Evolutionary conservation across 2,888 invertebrate genomes (phyloP), one percentile per base, ranked within the genome.

Genomic region (Scelioninae gen. 1): DNA sequence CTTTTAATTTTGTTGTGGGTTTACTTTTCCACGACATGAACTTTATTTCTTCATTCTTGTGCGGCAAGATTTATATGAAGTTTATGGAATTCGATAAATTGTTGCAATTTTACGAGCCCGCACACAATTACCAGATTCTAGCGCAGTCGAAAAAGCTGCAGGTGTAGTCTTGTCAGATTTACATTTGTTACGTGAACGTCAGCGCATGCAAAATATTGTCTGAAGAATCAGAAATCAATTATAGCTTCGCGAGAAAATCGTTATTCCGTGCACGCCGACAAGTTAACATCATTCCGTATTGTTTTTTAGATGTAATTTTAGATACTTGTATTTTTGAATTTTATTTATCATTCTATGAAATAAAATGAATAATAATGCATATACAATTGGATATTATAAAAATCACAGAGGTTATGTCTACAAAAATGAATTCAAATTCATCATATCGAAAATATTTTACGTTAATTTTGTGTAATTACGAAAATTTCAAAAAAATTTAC

Each of bases 1-100:
- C 66, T 75, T 80, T 84, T 79, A 47, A 65, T 77, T 78, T 68
- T 56, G 31, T 74, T 69, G 56, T 51, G 51, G 55, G 7, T 62
- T 79, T 51, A 40, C 63, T 38, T 69, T 63, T 63, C 65, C 47
- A 32, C 66, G 58, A 23, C 29, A 34, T 45, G 60, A 13, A 66
- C 38, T 66, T 66, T 66, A 66, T 72, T 60, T 72, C 56, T 55
- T 16, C 23, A n/a, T 40, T 38, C 13, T 32, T 49, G 16, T 7
- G 38, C 34, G 1, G 34, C 16, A 47, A 53, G 58, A 66, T 74
- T 80, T 62, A 74, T 79, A 60, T 49, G 38, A 66, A 47, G 43
- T 80, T 68, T 55, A 74, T 68, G 51, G 55, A 62, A 56, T 76
- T 53, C 76, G 32, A 71, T 60, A 60, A 66, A 68, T 62, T 45